Base-by-base conservation (phyloP, 2,113 vertebrate genomes). In the Pangasianodon hypophthalmus region DNA sequence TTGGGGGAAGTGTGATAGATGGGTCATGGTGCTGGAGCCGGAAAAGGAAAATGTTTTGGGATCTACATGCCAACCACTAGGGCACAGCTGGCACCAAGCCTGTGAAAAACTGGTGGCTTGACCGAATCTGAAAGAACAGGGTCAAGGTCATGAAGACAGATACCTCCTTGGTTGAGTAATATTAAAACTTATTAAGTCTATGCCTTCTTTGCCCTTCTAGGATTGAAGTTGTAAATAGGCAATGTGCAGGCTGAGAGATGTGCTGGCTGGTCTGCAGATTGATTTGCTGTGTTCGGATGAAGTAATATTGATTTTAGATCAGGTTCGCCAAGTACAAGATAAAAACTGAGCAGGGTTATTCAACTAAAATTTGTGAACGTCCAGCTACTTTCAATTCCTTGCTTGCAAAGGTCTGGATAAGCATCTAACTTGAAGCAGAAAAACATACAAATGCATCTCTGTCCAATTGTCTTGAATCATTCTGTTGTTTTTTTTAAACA, bases 1-100 rank as follows among this genome's bases (percentile, higher is more conserved):
- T 91, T 82, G 88, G 90, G 92, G 93, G 94, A 84, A 91, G 87
- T 91, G 86, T 88, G 84, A 86, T n/a, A 58, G 54, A 88, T 84
- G 87, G 77, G 67, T 18, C 87, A 85, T 48, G 44, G 85, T 29
- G 67, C 21, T 89, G 84, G 83, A 29, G 18, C 52, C 32, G 14
- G 71, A 52, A 79, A n/a, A 18, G 79, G 41, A 83, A 88, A 48
- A 60, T 54, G 44, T 87, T 83, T 56, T 84, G 60, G 44, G 32
- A 87, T 84, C 52, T 58, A 64, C 80, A 79, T 87, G 46, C 67
- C 85, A 13, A 56, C 60, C 87, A 48, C 64, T 14, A 71, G 56
- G 44, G 29, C 82, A 64, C 10, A 81, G 54, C 44, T 89, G 86
- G 88, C 60, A 24, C 26, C 0, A 67, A 58, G 37, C 87, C 77